Conservation (phyloP, 2,797 vertebrate species). For the Galaxias olidus region DNA sequence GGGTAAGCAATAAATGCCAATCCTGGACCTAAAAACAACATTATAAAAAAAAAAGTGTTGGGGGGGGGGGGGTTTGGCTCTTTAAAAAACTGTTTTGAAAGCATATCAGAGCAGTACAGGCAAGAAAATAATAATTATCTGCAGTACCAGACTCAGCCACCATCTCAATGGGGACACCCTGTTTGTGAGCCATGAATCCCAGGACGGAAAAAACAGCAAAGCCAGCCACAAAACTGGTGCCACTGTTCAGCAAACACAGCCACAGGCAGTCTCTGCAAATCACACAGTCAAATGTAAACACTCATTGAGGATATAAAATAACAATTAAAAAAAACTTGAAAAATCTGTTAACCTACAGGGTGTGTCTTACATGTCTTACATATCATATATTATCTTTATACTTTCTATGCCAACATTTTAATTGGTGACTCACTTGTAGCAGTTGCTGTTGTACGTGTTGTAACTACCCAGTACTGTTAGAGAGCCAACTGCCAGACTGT, state of each 20-base stretch:
- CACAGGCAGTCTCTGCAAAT: slow-evolving; percentile 67
- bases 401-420: too few relatives aligned
- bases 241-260: slow-evolving; percentile 74
- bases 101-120: too few relatives aligned
- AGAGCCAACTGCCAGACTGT: slow-evolving; percentile 62
- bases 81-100: too few relatives aligned
- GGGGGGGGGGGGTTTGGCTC: too few relatives aligned
- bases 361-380: too few relatives aligned
- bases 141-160: slow-evolving; percentile 77
- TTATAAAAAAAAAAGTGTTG: too few relatives aligned
- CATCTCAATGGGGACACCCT: slow-evolving; percentile 65
- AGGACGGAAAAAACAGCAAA: slow-evolving; percentile 80
- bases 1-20: slow-evolving; percentile 91
- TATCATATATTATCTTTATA: too few relatives aligned
- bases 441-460: slow-evolving; percentile 74
- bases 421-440: slow-evolving; percentile 63
- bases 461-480: slow-evolving; percentile 72
- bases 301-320: too few relatives aligned
- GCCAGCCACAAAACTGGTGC: slow-evolving; percentile 74
- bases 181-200: slow-evolving; percentile 77
- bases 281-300: background rate
- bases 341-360: too few relatives aligned
- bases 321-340: too few relatives aligned
- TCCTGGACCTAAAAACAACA: slow-evolving; percentile 83
- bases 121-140: background rate